Percentiles rank a stretch among this genome's conserved stretches.
Conservation (phyloP, 1,140 invertebrate genomes). For the Stegodyphus mimosarum region DNA sequence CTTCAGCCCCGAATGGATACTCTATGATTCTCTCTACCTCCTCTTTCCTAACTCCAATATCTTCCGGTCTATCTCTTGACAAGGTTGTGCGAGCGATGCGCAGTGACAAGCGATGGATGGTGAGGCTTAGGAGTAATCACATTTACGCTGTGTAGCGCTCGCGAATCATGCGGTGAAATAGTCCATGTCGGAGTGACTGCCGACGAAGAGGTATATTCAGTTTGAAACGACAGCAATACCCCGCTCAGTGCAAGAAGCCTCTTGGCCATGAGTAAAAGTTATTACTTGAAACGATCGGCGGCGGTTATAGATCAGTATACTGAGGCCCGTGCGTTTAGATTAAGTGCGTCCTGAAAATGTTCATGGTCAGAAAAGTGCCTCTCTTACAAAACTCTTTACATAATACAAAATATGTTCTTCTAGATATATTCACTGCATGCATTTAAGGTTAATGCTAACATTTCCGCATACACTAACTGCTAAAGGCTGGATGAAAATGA, state of each 20-base stretch:
- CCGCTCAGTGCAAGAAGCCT: background rate
- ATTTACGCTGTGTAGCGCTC: constrained; percentile 33
- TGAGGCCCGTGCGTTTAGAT: no score
- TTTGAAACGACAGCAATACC: background rate
- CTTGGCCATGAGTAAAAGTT: background rate
- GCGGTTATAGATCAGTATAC: no score
- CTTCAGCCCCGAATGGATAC: background rate
- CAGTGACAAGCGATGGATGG: constrained; percentile 35
- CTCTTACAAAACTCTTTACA: no score
- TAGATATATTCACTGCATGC: no score
- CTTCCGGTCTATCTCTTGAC: constrained; percentile 42
- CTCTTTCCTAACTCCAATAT: constrained; percentile 12
- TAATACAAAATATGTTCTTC: no score
- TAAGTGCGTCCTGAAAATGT: no score
- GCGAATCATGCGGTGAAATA: constrained; percentile 29
- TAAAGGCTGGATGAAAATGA: no score
- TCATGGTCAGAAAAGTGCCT: no score
- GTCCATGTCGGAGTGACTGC: constrained; percentile 27
- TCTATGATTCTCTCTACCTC: background rate
- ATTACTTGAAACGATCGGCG: background rate
- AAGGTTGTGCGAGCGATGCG: constrained; percentile 12
- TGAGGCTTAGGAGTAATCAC: constrained; percentile 40
- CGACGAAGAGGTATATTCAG: constrained; percentile 31
- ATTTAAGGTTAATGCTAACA: no score
- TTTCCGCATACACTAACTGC: no score